Evolutionary conservation across 2,888 invertebrate genomes (phyloP), one percentile per base, ranked within the genome.

Genomic region (Leptothorax acervorum): DNA sequence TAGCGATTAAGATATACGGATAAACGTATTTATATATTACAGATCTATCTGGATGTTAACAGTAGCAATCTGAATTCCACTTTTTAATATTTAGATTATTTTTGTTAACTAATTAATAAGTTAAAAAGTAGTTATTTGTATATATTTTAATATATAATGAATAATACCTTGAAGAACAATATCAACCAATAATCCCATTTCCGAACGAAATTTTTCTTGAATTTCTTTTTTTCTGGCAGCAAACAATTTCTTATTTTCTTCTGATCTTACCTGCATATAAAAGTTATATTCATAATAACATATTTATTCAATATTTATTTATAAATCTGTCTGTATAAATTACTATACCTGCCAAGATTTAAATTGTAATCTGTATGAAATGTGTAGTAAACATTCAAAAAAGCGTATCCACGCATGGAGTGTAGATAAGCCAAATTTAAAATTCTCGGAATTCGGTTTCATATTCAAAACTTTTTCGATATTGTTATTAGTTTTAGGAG

Each of bases 311-410:
- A 57, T 53, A 53, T 53, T 53, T 28, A 57, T 57, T 57, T 28
- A 57, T 57, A 28, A 57, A 57, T 57, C 57, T 57, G 57, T 57
- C 57, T 57, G 57, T 57, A 57, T 57, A 57, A 57, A 57, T 57
- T 57, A 57, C 57, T 57, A 57, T 57, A 11, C 57, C 57, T 57
- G 57, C 57, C 57, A 57, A 57, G 57, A 12, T 57, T 57, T 57
- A 8, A 57, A 57, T 28, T 57, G 57, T 28, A 57, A 57, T 57
- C 57, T 57, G 57, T 57, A 57, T 11, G 57, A 57, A 57, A 57
- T 57, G 28, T 57, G 57, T 12, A 57, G 57, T 57, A 57, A 57
- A 57, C 57, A 57, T 28, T 57, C 28, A 28, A 28, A 57, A 57
- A 57, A 57, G 28, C 57, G 57, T 55, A 55, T 55, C 55, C 55